Evolutionary conservation across 1,140 invertebrate species (phyloP), one percentile per base, ranked within the genome.

Genomic region (Dinothrombium tinctorium): DNA sequence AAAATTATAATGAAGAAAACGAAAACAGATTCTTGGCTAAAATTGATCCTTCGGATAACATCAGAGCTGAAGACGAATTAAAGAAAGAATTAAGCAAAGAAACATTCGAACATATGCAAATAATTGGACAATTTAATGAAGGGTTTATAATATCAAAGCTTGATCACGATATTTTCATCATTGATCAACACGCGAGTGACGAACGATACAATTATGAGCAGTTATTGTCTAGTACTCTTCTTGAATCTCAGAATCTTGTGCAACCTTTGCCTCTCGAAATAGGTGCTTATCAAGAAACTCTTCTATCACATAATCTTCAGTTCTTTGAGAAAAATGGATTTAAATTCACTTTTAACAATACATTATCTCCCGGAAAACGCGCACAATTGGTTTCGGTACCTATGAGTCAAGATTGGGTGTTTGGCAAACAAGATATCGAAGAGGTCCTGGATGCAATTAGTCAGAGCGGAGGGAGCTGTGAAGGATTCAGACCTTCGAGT

Each of bases 161-260:
- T n/a, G 69, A 75, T 24, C 60, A 71, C 40, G 80, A 94, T 65
- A 59, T 99, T 1, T 98, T 96, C 57, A 90, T 98, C 37, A 72
- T 99, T 35, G 92, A 99, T 63, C 92, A 99, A 61, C 92, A 98
- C 68, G 92, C 92, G 6, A 76, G 76, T 5, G 92, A 99, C 66
- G 92, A 98, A 61, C 95, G 94, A 57, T 96, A 77, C 59, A 94
- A 92, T 60, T 99, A 87, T 65, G 90, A 98, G 63, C 76, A 69
- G 40, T 62, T 95, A 43, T 80, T 86, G 54, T 68, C 67, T 49
- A 74, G 69, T 43, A 79, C 74, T 1, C 69, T 74, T 35, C 56
- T 95, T 32, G 71, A 80, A 48, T 76, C 69, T 49, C 89, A 96
- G 62, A 72, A 69, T 53, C 62, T 95, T 21, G 56, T 69, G 21